A percentile compares a stretch with the other conserved stretches of the same genome.
Conservation (phyloP, 2,797 vertebrate genomes). For the Mastacembelus armatus region DNA sequence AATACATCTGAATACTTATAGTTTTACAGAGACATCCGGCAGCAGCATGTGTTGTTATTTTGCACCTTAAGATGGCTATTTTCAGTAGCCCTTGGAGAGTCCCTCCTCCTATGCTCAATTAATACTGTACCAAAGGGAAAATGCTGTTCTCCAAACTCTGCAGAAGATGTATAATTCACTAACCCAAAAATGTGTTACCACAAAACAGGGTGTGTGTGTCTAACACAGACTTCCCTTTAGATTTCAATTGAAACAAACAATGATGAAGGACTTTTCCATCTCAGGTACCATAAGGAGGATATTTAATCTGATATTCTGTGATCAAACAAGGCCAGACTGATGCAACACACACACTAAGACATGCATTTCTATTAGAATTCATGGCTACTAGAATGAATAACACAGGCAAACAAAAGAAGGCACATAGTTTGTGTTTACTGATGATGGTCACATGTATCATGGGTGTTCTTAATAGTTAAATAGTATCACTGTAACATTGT, state of each 20-base stretch:
- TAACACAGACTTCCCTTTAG: constrained; percentile 9
- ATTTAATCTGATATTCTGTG: constrained; percentile 46
- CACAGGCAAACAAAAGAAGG: constrained; percentile 11
- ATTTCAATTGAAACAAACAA: constrained; percentile 33
- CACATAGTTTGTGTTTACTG: not conserved
- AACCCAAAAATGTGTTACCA: not conserved
- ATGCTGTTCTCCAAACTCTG: no score
- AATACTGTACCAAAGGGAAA: no score
- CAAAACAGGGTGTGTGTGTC: constrained; percentile 1
- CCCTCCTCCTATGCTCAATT: no score
- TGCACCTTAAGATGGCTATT: no score
- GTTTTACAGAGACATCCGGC: constrained; percentile 1
- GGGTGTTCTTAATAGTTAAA: not conserved
- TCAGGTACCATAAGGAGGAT: constrained; percentile 14
- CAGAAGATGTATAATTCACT: constrained; percentile 10
- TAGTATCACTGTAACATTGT: no score
- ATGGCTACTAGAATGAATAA: constrained; percentile 18
- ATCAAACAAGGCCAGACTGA: constrained; percentile 29
- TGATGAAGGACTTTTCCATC: constrained; percentile 5
- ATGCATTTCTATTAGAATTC: constrained; percentile 23
- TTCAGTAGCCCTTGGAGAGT: no score
- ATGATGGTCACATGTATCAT: not conserved
- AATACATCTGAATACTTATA: not conserved
- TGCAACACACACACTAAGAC: constrained; percentile 6
- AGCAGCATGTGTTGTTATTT: no score